Base-by-base conservation (phyloP, 1,140 invertebrate species). In the Formica exsecta region DNA sequence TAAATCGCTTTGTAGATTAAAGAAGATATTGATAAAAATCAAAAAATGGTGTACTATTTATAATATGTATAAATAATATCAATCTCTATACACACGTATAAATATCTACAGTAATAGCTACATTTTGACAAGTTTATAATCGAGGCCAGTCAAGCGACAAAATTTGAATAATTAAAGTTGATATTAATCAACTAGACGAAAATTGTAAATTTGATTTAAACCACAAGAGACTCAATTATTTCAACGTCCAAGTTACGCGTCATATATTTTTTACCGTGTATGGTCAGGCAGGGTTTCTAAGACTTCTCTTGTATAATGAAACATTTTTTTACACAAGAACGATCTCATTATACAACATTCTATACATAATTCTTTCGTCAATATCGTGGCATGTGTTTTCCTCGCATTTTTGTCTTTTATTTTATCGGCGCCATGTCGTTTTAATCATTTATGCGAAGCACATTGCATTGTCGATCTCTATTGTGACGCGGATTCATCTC, bases 341-440 rank as follows among this genome's bases (percentile, higher is more conserved):
- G 79, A 83, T 74, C 68, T 83, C 68, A 81, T 32, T 9, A 7
- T 41, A 48, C 1, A 61, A 61, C 51, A 62, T 74, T 83, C 68
- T 57, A 51, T 61, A 57, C 71, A 61, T 38, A 73, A 83, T 61
- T 73, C 54, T 74, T 74, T 61, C 19, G 19, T 74, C 79, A 74
- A 83, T 83, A 11, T 48, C 79, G 79, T 83, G 79, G 79, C 79
- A 83, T 83, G 68, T 83, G 54, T 83, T 83, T 59, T 32, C 16
- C 41, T 62, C 13, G 25, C 38, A 32, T 74, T 83, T 61, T 61
- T 44, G 9, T 61, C 13, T 29, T 29, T 71, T 29, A n/a, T 44
- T 81, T 81, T 36, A 7, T 44, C 19, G 16, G 66, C 36, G 32
- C 32, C 8, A 38, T 68, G 41, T 70, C 6, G 44, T 48, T 9